Conservation (phyloP, 2,888 invertebrate species). For the Sphaerophoria rueppellii region DNA sequence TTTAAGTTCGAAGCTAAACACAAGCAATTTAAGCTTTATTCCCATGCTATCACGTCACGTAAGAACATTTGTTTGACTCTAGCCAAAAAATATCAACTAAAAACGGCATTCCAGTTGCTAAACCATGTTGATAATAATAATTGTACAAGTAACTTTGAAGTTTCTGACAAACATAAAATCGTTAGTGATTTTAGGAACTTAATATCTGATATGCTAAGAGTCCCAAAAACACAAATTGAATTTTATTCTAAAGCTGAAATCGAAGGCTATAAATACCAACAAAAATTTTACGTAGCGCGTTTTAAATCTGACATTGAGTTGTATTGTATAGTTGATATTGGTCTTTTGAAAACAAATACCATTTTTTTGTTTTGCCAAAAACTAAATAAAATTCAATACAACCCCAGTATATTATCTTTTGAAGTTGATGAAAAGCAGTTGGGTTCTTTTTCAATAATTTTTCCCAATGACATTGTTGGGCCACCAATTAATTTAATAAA, state of each 20-base stretch:
- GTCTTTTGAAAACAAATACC: too few species aligned
- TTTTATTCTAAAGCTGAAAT: constrained; percentile 50
- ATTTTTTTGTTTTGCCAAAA: too few species aligned
- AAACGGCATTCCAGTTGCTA: constrained; percentile 2
- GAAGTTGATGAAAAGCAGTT: neutral
- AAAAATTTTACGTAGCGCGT: constrained; percentile 41
- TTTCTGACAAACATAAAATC: neutral
- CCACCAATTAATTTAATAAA: constrained; percentile 6
- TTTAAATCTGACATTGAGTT: constrained; percentile 45
- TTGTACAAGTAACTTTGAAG: neutral
- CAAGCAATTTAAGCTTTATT: too few species aligned
- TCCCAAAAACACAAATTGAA: constrained; percentile 14
- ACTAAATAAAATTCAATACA: neutral
- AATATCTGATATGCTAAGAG: too few species aligned
- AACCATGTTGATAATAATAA: neutral
- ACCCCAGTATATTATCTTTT: constrained; percentile 2
- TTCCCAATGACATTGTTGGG: neutral
- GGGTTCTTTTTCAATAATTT: neutral
- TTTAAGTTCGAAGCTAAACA: too few species aligned
- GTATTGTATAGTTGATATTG: too few species aligned
- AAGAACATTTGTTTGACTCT: constrained; percentile 2
- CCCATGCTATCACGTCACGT: neutral
- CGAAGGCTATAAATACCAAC: constrained; percentile 48
- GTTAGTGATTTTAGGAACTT: too few species aligned
- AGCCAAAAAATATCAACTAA: constrained; percentile 11